phyloP scores from a whole-genome alignment of 2,113 vertebrate genomes.

The Athene noctua region DNA sequence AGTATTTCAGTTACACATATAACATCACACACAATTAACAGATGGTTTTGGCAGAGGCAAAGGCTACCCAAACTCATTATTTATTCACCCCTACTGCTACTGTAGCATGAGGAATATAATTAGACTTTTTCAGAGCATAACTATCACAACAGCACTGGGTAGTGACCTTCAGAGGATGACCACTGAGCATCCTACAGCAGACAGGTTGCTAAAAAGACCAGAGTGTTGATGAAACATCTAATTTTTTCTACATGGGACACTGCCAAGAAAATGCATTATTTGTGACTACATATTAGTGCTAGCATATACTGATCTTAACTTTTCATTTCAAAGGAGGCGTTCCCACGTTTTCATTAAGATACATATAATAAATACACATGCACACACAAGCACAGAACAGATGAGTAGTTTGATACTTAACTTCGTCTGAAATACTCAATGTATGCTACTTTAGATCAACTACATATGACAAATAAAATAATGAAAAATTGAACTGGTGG shows the following conservation, averaged over 20 bases:
- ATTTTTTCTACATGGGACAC: background rate
- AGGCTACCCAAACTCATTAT: background rate
- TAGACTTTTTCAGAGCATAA: too few relatives aligned
- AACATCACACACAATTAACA: background rate
- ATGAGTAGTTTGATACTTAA: background rate
- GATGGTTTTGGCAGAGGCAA: background rate
- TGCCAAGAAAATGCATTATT: background rate
- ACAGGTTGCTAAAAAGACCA: background rate
- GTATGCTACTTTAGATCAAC: background rate
- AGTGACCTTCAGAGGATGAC: background rate
- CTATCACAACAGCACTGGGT: too few relatives aligned
- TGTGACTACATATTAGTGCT: background rate
- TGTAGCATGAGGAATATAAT: too few relatives aligned
- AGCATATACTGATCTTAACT: background rate
- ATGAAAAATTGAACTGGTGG: background rate
- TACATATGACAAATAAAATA: background rate
- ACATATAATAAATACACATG: background rate
- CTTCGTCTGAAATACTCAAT: background rate
- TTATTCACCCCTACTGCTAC: background rate
- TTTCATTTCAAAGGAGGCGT: background rate
- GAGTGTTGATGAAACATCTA: background rate
- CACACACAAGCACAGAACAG: background rate
- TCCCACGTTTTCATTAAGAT: background rate
- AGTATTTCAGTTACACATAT: background rate
- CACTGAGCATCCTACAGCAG: background rate